phyloP scores from a whole-genome alignment of 1,140 invertebrate species.

The Acromyrmex heyeri region DNA sequence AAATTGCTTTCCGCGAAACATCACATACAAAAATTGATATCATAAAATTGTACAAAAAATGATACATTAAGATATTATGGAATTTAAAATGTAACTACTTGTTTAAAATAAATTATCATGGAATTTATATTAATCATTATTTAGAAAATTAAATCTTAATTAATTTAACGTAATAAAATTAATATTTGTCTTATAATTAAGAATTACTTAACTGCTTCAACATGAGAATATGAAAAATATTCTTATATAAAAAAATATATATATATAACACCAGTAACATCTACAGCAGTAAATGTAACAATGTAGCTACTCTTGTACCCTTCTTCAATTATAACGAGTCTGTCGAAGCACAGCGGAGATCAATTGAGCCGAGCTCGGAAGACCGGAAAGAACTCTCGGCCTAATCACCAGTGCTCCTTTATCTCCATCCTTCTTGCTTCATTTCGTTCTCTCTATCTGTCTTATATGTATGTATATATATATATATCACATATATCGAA shows the following conservation, averaged over 20 bases:
- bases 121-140: not conserved
- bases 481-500: slow-evolving; percentile 11
- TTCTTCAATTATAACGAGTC: slow-evolving; percentile 63
- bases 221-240: not conserved
- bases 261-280: not conserved
- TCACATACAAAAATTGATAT: too few relatives aligned
- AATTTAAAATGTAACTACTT: not conserved
- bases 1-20: not conserved
- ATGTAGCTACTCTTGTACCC: not conserved
- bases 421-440: not conserved
- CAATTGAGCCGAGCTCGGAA: slow-evolving; percentile 48
- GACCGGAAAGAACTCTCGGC: slow-evolving; percentile 58
- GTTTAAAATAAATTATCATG: not conserved
- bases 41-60: too few relatives aligned
- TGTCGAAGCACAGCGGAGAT: not conserved
- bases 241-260: not conserved
- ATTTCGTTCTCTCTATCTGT: not conserved
- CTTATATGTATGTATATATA: not conserved
- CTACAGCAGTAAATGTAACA: slow-evolving; percentile 10
- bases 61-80: not conserved
- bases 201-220: not conserved
- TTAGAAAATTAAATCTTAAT: not conserved
- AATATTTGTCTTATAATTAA: not conserved
- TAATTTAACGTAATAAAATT: not conserved
- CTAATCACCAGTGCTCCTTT: slow-evolving; percentile 60